These are phyloP conservation scores for Diarsia brunnea DNA, from an alignment of 2,888 invertebrate species.

Conservation along the genomic window DNA sequence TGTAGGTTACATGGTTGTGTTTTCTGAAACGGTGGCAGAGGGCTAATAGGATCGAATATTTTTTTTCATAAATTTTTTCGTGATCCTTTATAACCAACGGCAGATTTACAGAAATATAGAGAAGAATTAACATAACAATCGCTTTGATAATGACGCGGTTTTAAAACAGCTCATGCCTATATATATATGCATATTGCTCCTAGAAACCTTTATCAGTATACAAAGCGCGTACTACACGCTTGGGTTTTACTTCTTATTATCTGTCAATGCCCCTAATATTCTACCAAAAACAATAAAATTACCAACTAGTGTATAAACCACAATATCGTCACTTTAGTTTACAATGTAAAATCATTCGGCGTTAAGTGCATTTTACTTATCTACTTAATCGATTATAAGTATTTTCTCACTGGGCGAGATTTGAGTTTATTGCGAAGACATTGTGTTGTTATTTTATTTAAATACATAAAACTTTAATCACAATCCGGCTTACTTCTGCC, in stretches of 20 bases:
- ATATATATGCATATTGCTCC: constrained; percentile 1
- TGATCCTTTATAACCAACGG: no score
- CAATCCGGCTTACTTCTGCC: constrained; percentile 1
- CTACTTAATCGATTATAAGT: constrained; percentile 21
- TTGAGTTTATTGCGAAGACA: constrained; percentile 5
- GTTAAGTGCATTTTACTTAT: constrained; percentile 16
- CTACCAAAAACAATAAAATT: constrained; percentile 21
- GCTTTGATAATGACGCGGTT: not conserved
- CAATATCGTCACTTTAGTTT: constrained; percentile 43
- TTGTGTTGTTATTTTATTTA: constrained; percentile 8
- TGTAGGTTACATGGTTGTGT: no score
- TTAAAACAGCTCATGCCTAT: not conserved
- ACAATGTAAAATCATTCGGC: constrained; percentile 18
- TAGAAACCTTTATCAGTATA: constrained; percentile 19
- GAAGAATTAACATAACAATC: not conserved
- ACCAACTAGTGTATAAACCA: constrained; percentile 37
- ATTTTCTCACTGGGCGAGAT: constrained; percentile 12
- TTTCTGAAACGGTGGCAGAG: no score
- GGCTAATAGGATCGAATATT: no score
- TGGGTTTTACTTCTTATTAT: constrained; percentile 25
- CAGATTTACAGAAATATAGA: no score
- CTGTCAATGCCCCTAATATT: constrained; percentile 26
- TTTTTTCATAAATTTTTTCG: no score
- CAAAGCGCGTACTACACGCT: not conserved
- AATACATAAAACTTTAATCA: constrained; percentile 3